Evolutionary conservation across 2,888 invertebrate species (phyloP).

Genomic region (Himalopsyche kuldschensis): DNA sequence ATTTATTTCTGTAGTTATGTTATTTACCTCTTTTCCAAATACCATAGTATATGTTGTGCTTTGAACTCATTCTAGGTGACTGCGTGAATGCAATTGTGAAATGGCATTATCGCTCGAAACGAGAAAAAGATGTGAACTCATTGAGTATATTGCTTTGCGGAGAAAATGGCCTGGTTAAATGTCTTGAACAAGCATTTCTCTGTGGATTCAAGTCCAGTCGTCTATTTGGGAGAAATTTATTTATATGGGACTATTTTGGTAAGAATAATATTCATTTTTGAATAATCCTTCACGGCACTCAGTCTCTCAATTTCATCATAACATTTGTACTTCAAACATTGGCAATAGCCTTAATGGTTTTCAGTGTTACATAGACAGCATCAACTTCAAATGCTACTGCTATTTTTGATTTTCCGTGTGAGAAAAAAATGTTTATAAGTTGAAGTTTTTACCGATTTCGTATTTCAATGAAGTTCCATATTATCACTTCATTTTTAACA

Average conservation of each 20-base stretch:
- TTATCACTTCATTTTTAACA: no score
- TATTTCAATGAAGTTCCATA: no score
- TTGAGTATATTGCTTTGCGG: constrained; percentile 93
- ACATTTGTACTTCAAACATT: not conserved
- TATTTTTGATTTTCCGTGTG: no score
- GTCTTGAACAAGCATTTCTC: constrained; percentile 93
- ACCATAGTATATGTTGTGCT: not conserved
- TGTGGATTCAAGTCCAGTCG: constrained; percentile 92
- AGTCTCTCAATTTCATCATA: not conserved
- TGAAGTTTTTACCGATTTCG: no score
- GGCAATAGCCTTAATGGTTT: no score
- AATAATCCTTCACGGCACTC: not conserved
- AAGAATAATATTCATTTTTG: constrained; percentile 44
- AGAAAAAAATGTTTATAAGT: no score
- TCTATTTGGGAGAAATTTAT: constrained; percentile 90
- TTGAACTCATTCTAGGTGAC: constrained; percentile 67
- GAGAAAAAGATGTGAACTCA: constrained; percentile 78
- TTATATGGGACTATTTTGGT: constrained; percentile 99
- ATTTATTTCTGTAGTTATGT: no score
- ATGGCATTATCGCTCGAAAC: constrained; percentile 89
- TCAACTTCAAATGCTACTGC: no score
- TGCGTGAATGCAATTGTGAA: constrained; percentile 97
- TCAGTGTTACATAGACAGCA: no score
- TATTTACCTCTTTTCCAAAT: no score
- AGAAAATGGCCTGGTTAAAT: constrained; percentile 90